Evolutionary conservation across 2,797 vertebrate species (phyloP).

Genomic region (Tolypeutes matacus): DNA sequence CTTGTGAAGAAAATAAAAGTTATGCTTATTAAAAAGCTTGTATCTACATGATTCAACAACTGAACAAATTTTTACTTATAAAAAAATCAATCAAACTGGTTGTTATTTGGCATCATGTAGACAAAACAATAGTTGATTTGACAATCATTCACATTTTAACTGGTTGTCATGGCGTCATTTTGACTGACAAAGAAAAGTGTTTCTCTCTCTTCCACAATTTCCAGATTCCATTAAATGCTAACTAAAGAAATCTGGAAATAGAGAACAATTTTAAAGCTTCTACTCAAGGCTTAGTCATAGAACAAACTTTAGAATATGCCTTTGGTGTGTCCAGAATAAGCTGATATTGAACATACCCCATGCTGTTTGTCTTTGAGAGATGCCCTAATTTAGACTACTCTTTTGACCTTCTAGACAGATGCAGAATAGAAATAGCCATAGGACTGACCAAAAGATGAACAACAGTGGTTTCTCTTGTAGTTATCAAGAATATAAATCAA

Average conservation of each 20-base stretch:
- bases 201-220: constrained; percentile 57
- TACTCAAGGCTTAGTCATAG: constrained; percentile 63
- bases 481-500: constrained; percentile 49
- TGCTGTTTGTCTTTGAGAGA: constrained; percentile 73
- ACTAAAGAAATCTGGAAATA: constrained; percentile 73
- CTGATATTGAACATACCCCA: constrained; percentile 62
- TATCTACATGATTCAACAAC: constrained; percentile 38
- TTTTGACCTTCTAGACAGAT: constrained; percentile 74
- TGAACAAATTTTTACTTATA: constrained; percentile 46
- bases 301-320: constrained; percentile 69
- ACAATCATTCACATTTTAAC: constrained; percentile 63
- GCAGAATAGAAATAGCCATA: constrained; percentile 49
- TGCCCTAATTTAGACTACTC: constrained; percentile 69
- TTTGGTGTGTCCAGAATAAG: constrained; percentile 68
- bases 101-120: constrained; percentile 47
- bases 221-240: constrained; percentile 65
- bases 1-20: constrained; percentile 22
- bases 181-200: constrained; percentile 67
- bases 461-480: constrained; percentile 31
- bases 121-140: constrained; percentile 69
- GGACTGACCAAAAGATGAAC: constrained; percentile 45
- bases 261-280: constrained; percentile 71
- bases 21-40: constrained; percentile 34
- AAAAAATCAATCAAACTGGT: constrained; percentile 61
- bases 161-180: constrained; percentile 56